Base-by-base conservation (phyloP, 1,140 invertebrate genomes). In the Wasmannia auropunctata region DNA sequence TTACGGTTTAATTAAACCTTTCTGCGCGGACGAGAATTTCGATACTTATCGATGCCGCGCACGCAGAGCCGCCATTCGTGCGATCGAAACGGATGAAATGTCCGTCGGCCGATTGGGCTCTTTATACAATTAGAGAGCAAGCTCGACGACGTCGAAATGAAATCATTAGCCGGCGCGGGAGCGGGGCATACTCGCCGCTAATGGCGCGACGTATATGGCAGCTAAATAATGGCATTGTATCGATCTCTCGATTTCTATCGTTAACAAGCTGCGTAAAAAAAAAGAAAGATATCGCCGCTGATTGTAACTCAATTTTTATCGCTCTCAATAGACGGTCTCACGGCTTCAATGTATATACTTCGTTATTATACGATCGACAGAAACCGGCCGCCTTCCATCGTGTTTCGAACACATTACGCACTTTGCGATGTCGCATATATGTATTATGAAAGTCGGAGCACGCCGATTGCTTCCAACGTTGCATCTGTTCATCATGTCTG, bases 161-260 rank as follows among this genome's bases (percentile, higher is more conserved):
- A 94, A 94, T 94, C 91, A 94, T 94, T 94, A 94, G 92, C 89
- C 81, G 90, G 56, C 86, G 87, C 84, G 88, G 86, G 81, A 80
- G 74, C 81, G 70, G 56, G n/a, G 88, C 72, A 49, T 56, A 80
- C 67, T 81, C 79, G 67, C 88, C 72, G 85, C 91, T 95, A 94
- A 95, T 95, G 91, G 91, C 84, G 65, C 6, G 70, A 46, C 85
- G 85, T 87, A 83, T 88, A 91, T 89, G 88, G 91, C 89, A 86
- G 92, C 91, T 93, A 94, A 94, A 95, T 95, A 95, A 95, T 95
- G 92, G 93, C 92, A 94, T 94, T 94, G 94, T 93, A 92, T 75
- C 91, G 90, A 92, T 93, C 90, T 91, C 46, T 54, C 49, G 91
- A 94, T 94, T 94, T 94, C 93, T 94, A 94, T 94, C 93, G 93